phyloP scores from a whole-genome alignment of 1,140 invertebrate genomes.

The Lethrus apterus region DNA sequence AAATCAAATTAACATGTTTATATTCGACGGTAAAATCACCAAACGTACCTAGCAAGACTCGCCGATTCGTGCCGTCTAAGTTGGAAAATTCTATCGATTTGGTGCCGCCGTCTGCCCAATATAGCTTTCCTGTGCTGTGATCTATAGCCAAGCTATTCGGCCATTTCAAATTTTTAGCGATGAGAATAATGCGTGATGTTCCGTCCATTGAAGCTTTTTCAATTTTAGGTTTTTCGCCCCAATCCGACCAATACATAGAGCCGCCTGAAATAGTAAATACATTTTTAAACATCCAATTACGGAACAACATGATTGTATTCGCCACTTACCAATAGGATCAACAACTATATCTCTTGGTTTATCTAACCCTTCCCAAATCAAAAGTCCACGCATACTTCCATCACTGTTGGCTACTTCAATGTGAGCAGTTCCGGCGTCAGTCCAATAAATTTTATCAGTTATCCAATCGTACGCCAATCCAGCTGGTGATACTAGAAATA shows the following conservation, averaged over 20 bases:
- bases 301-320: neutral
- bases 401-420: conserved; percentile 77
- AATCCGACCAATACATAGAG: conserved; percentile 84
- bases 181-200: conserved; percentile 53
- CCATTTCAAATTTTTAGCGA: conserved; percentile 65
- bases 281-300: conserved; percentile 9
- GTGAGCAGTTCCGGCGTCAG: conserved; percentile 69
- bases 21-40: conserved; percentile 15
- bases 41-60: conserved; percentile 52
- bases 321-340: conserved; percentile 58
- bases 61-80: conserved; percentile 69
- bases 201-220: conserved; percentile 87
- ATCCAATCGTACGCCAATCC: conserved; percentile 81
- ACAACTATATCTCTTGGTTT: conserved; percentile 79
- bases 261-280: conserved; percentile 47
- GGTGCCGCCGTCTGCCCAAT: conserved; percentile 76
- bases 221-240: conserved; percentile 74
- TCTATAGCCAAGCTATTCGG: conserved; percentile 80
- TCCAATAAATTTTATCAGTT: conserved; percentile 83
- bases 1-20: neutral
- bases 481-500: conserved; percentile 54
- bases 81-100: conserved; percentile 76
- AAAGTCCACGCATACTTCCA: conserved; percentile 64
- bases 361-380: conserved; percentile 73
- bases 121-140: conserved; percentile 58